Percentiles rank a stretch among this genome's conserved stretches.
Evolutionary conservation across 2,888 invertebrate genomes (phyloP).

Genomic region (Malachius bipustulatus): DNA sequence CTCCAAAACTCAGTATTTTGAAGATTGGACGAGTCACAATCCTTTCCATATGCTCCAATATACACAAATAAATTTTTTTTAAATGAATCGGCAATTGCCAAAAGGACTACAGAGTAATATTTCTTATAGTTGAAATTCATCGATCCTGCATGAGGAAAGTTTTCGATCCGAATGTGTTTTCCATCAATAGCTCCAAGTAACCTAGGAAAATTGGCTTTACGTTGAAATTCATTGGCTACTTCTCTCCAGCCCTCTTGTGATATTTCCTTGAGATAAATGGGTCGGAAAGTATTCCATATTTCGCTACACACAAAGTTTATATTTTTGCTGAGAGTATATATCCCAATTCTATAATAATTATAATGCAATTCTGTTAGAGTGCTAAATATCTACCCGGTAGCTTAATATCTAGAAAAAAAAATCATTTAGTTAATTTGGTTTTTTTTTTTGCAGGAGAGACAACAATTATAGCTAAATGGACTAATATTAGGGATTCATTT

Average conservation of each 20-base stretch:
- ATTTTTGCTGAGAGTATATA: slow-evolving; percentile 17
- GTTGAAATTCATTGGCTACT: slow-evolving; percentile 17
- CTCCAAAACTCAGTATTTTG: slow-evolving; percentile 17
- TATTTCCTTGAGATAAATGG: slow-evolving; percentile 13
- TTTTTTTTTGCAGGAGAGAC: slow-evolving; percentile 8
- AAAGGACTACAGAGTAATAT: slow-evolving; percentile 17
- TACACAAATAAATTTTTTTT: slow-evolving; percentile 16
- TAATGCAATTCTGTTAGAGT: slow-evolving; percentile 16
- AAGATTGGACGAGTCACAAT: slow-evolving; percentile 19
- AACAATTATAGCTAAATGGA: slow-evolving; percentile 2
- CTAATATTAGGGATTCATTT: slow-evolving; percentile 8
- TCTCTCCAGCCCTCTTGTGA: slow-evolving; percentile 15
- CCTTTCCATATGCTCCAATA: slow-evolving; percentile 18
- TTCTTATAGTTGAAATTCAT: slow-evolving; percentile 20
- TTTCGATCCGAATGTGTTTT: no score
- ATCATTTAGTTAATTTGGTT: no score
- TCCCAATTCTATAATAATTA: slow-evolving; percentile 18
- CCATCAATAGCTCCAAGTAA: no score
- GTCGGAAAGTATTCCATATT: slow-evolving; percentile 16
- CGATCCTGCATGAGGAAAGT: no score
- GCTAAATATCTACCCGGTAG: slow-evolving; percentile 14
- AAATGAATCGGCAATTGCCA: slow-evolving; percentile 19
- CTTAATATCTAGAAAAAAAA: slow-evolving; percentile 18
- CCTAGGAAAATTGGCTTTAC: slow-evolving; percentile 15
- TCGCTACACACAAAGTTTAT: slow-evolving; percentile 16